Evolutionary conservation across 2,113 vertebrate species (phyloP), one percentile per base, ranked within the genome.

Genomic region (Muscicapa adusta): DNA sequence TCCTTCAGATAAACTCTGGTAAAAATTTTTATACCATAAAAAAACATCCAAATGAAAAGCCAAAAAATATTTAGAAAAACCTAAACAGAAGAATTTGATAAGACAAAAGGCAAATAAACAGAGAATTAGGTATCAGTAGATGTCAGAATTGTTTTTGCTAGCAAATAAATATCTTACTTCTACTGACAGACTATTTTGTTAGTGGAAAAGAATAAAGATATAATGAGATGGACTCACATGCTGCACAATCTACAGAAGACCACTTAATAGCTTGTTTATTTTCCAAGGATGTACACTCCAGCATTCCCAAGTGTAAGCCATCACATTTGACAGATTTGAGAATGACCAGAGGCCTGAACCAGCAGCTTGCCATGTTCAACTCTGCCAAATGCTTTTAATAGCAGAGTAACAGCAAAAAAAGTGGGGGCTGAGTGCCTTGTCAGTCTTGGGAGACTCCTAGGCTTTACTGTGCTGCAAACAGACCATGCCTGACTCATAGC

Each of bases 231-330:
- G 61, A 45, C 20, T 93, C 38, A 33, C 34, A 34, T 2, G 2
- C 54, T 73, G 54, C 14, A 38, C 17, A 53, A 2, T 85, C 33
- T 70, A 20, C 5, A 6, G 34, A 26, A 80, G n/a, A 90, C 8
- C 26, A 25, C n/a, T 85, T 85, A 73, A 86, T 53, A 36, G 31
- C 47, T 84, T 91, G 31, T 92, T 93, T 81, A 38, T 85, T 92
- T 91, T 68, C 56, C 54, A 81, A 18, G 13, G 4, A 43, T 89
- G 43, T 50, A 60, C 14, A 22, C 28, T 51, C 20, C 53, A 71
- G 18, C 54, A 67, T 84, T 86, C 25, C 61, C 53, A 75, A 63
- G n/a, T 23, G n/a, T 45, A 76, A 89, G 29, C 72, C 43, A 42
- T 45, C 7, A 2, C 22, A 33, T 63, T 62, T 91, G 73, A 75